A percentile compares a stretch with the other conserved stretches of the same genome.
phyloP scores from a whole-genome alignment of 2,888 invertebrate genomes.

The Cheilosia scutellata region DNA sequence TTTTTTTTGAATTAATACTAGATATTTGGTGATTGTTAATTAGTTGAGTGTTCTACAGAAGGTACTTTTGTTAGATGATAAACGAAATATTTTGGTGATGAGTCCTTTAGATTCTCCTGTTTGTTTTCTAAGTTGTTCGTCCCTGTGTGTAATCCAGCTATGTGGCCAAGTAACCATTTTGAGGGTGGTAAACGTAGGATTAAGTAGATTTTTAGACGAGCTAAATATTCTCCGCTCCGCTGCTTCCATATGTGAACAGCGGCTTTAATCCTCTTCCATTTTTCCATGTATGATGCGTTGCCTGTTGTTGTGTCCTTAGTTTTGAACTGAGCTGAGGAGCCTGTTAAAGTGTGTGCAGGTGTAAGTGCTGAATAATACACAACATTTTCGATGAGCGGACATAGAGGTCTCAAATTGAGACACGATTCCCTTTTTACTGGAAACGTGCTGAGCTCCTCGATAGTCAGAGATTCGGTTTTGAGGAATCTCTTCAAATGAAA shows the following conservation, averaged over 20 bases:
- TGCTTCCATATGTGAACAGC: slow-evolving; percentile 26
- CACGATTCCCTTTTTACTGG: slow-evolving; percentile 78
- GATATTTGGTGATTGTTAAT: background rate
- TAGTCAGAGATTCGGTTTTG: slow-evolving; percentile 76
- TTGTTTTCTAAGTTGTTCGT: background rate
- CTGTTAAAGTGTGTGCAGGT: slow-evolving; percentile 64
- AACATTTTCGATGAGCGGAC: slow-evolving; percentile 66
- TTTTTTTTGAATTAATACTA: too few relatives aligned
- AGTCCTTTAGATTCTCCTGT: slow-evolving; percentile 11
- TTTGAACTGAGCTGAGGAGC: slow-evolving; percentile 21
- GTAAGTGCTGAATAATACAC: slow-evolving; percentile 49
- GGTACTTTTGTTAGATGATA: slow-evolving; percentile 1
- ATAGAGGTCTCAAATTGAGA: slow-evolving; percentile 78
- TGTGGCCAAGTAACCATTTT: background rate
- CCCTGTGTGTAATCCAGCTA: background rate
- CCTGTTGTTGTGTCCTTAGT: slow-evolving; percentile 67
- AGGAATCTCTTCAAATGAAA: slow-evolving; percentile 77
- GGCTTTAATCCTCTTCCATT: slow-evolving; percentile 7
- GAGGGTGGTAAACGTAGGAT: slow-evolving; percentile 22
- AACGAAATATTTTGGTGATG: slow-evolving; percentile 9
- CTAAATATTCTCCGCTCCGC: slow-evolving; percentile 22
- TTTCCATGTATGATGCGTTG: background rate
- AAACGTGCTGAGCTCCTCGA: slow-evolving; percentile 78
- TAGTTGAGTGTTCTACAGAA: background rate
- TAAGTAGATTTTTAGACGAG: too few relatives aligned